Evolutionary conservation across 2,113 vertebrate genomes (phyloP), one percentile per base, ranked within the genome.

Genomic region (Carettochelys insculpta): DNA sequence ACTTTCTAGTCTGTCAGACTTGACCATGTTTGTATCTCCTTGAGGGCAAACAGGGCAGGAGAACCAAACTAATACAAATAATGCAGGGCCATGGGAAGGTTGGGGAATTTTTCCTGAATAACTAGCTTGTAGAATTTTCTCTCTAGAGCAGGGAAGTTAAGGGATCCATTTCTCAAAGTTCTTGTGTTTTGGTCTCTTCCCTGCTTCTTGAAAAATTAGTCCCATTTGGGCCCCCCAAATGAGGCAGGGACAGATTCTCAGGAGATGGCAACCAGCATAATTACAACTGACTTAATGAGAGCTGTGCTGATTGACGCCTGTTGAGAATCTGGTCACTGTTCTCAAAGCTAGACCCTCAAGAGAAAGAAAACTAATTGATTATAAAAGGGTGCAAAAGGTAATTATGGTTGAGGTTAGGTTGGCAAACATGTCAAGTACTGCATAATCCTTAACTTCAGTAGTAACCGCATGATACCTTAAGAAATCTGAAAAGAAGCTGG

Each of bases 81-180:
- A 31, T 38, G 29, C 10, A 27, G 34, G 7, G 0, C 0, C 13
- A 58, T 1, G 0, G 41, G 24, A 54, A 17, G 45, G 3, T 17
- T 8, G 1, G 11, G 14, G 34, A 11, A 14, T 24, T 8, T 19
- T 68, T 38, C 51, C 11, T 34, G 61, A 2, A 8, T 47, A 52
- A 41, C 43, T 68, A 27, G 38, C 19, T 38, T 65, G 61, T 65
- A n/a, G 34, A 38, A 10, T 65, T 31, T 65, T 65, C 38, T 38
- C 17, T 65, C 61, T 38, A 65, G 34, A 20, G 34, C 2, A 16
- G 17, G 61, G 34, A 20, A 65, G 34, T n/a, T 65, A 34, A 38
- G 9, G 61, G n/a, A 65, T 65, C 61, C 34, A 34, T 19, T 38
- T 65, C 34, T 65, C 61, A 65, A 65, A 65, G 34, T 38, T 38